These are phyloP conservation scores for Hippopotamyrus pictus DNA, from an alignment of 2,797 vertebrate species.

Conservation along the genomic window DNA sequence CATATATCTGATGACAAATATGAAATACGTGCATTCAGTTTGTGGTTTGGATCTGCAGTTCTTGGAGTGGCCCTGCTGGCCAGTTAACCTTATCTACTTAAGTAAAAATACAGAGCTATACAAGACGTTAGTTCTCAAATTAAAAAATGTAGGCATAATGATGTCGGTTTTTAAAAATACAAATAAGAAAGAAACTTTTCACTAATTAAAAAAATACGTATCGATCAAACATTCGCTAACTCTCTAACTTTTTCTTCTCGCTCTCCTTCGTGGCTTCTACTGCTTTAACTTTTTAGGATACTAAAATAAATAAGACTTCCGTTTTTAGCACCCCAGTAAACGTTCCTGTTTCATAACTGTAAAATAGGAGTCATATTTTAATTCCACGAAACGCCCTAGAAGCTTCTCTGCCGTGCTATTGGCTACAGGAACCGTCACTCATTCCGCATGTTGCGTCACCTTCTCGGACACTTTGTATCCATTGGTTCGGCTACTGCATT, in stretches of 20 bases:
- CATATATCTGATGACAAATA: neutral
- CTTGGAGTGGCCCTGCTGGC: neutral
- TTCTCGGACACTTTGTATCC: slow-evolving; percentile 8
- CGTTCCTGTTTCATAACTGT: neutral
- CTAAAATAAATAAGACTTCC: neutral
- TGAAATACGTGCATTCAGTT: neutral
- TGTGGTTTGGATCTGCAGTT: neutral
- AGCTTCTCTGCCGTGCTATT: slow-evolving; percentile 31
- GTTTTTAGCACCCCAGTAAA: neutral
- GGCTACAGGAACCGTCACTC: slow-evolving; percentile 38
- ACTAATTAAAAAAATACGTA: neutral
- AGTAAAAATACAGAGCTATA: neutral
- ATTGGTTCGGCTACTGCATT: slow-evolving; percentile 54
- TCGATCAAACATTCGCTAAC: neutral
- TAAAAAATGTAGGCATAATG: neutral
- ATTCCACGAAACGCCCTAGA: slow-evolving; percentile 50
- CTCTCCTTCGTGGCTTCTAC: neutral
- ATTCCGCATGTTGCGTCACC: slow-evolving; percentile 48
- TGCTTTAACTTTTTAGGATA: neutral
- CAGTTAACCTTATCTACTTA: neutral
- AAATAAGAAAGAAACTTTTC: neutral
- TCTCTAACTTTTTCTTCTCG: neutral
- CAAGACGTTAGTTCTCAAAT: neutral
- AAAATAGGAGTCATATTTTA: slow-evolving; percentile 4
- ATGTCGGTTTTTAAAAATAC: neutral